These are phyloP conservation scores for Sorex araneus DNA, from an alignment of 2,113 vertebrate species.

Conservation along the genomic window DNA sequence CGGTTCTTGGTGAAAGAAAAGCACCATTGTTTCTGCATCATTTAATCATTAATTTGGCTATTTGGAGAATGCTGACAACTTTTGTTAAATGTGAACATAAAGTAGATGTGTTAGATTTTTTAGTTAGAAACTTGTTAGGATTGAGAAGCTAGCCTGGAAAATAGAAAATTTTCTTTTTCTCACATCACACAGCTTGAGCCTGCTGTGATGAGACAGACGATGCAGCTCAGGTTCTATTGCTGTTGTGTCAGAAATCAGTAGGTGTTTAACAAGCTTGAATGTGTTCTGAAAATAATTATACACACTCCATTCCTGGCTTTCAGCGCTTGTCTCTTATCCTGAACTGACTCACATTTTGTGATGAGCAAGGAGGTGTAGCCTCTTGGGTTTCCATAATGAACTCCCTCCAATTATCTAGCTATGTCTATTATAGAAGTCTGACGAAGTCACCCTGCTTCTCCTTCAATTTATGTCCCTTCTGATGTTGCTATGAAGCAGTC, in stretches of 20 bases:
- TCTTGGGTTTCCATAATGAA: background rate
- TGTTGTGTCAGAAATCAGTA: slow-evolving; percentile 81
- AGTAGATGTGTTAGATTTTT: background rate
- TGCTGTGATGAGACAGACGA: slow-evolving; percentile 76
- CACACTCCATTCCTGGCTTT: background rate
- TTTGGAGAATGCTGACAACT: background rate
- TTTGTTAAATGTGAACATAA: background rate
- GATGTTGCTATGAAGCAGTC: rapidly evolving
- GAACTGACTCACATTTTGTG: slow-evolving; percentile 12
- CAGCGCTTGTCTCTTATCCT: background rate
- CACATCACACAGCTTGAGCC: background rate
- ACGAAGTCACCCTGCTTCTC: no score
- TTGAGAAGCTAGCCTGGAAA: slow-evolving; percentile 10
- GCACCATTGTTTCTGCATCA: background rate
- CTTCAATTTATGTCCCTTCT: background rate
- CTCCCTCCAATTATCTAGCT: background rate
- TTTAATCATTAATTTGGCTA: slow-evolving; percentile 9
- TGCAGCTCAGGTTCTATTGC: slow-evolving; percentile 62
- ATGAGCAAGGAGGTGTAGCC: background rate
- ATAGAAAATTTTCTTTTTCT: slow-evolving; percentile 61
- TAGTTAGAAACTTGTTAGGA: background rate
- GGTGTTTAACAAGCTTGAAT: slow-evolving; percentile 71
- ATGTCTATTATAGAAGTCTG: background rate
- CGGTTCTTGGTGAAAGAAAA: background rate
- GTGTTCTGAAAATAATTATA: slow-evolving; percentile 63